Evolutionary conservation across 2,888 invertebrate genomes (phyloP).

Genomic region (Pasiphila rectangulata): DNA sequence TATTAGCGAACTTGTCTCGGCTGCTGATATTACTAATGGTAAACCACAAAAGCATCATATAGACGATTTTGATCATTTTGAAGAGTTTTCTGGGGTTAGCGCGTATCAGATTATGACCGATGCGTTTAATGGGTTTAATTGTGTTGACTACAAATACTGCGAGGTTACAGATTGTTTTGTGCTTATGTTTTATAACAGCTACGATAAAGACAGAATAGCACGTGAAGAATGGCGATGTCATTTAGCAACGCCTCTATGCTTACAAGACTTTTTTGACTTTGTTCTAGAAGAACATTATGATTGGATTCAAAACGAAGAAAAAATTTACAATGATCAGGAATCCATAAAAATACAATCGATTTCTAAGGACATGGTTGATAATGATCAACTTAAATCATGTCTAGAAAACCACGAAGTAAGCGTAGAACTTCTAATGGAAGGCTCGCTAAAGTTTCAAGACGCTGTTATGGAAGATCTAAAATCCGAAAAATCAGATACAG

Average conservation of each 20-base stretch:
- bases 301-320: slow-evolving; percentile 72
- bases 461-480: slow-evolving; percentile 37
- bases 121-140: slow-evolving; percentile 64
- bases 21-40: slow-evolving; percentile 61
- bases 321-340: slow-evolving; percentile 52
- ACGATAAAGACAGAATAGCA: slow-evolving; percentile 60
- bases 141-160: slow-evolving; percentile 72
- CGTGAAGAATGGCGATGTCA: slow-evolving; percentile 71
- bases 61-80: slow-evolving; percentile 67
- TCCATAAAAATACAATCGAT: slow-evolving; percentile 43
- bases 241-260: slow-evolving; percentile 71
- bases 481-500: slow-evolving; percentile 23
- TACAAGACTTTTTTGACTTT: slow-evolving; percentile 79
- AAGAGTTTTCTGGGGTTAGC: slow-evolving; percentile 57
- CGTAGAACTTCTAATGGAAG: slow-evolving; percentile 64
- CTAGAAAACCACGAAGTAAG: slow-evolving; percentile 54
- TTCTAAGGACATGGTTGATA: slow-evolving; percentile 46
- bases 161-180: slow-evolving; percentile 66
- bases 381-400: slow-evolving; percentile 48
- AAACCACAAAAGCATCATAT: slow-evolving; percentile 57
- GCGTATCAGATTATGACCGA: slow-evolving; percentile 61
- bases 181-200: slow-evolving; percentile 70
- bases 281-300: slow-evolving; percentile 70
- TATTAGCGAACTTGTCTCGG: slow-evolving; percentile 67
- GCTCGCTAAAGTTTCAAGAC: slow-evolving; percentile 66